Evolutionary conservation across 2,113 vertebrate species (phyloP).

Genomic region (Nothoprocta perdicaria): DNA sequence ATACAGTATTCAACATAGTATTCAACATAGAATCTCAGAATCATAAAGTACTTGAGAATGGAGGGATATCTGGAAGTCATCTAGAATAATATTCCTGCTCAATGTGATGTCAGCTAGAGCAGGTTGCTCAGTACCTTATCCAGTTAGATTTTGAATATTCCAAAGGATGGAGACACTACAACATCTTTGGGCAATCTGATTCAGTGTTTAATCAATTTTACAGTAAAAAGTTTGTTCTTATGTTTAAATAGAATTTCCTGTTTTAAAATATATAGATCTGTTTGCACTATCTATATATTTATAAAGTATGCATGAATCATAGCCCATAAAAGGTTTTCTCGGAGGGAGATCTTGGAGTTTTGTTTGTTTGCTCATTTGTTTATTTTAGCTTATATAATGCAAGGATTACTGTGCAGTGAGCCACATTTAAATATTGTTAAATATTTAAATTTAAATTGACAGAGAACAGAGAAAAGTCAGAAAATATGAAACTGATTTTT

Average conservation of each 20-base stretch:
- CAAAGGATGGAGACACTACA: neutral
- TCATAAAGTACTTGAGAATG: neutral
- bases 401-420: neutral
- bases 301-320: neutral
- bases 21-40: neutral
- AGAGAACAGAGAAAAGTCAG: neutral
- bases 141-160: neutral
- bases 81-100: neutral
- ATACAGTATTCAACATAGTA: too few relatives aligned
- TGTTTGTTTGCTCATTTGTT: neutral
- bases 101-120: neutral
- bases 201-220: neutral
- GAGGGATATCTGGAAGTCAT: neutral
- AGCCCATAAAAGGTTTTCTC: neutral
- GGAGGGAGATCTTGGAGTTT: neutral
- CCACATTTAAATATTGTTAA: neutral
- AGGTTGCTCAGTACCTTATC: neutral
- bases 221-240: neutral
- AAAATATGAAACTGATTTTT: neutral
- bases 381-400: neutral
- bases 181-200: neutral
- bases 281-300: neutral
- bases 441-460: neutral
- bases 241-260: neutral
- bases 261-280: neutral